Conservation (phyloP, 64 coral and sea anemone genomes). For the Stichodactyla helianthus region DNA sequence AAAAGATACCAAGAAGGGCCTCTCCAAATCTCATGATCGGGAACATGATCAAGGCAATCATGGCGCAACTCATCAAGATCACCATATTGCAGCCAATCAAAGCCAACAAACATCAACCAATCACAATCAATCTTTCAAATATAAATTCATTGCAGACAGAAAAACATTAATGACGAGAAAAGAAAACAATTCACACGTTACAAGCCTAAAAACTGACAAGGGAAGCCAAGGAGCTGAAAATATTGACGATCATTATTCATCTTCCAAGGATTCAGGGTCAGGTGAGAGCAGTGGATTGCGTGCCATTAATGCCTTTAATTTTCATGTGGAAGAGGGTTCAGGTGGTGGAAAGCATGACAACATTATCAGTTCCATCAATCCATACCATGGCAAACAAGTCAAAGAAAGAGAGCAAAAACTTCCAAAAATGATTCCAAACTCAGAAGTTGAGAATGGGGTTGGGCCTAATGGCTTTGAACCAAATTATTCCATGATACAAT, state of each 20-base stretch:
- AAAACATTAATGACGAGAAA: not conserved
- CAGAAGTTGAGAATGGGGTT: too few relatives aligned
- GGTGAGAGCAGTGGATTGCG: not conserved
- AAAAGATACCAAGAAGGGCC: not conserved
- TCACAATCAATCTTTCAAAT: not conserved
- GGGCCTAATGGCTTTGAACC: not conserved
- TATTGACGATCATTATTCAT: not conserved
- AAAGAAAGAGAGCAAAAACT: not conserved
- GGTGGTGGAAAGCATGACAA: conserved; percentile 3
- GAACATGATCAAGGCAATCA: not conserved
- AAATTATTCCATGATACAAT: not conserved
- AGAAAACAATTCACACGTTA: not conserved
- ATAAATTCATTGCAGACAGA: not conserved
- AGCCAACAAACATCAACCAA: not conserved
- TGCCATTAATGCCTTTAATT: not conserved
- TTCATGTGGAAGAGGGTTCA: not conserved
- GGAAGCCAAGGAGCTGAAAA: not conserved
- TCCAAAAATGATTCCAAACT: too few relatives aligned
- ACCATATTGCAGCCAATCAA: not conserved
- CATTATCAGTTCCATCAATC: not conserved
- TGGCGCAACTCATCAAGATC: not conserved
- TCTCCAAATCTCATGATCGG: not conserved
- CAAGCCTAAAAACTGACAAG: not conserved
- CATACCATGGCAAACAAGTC: not conserved
- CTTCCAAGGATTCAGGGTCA: not conserved